A percentile compares a stretch with the other conserved stretches of the same genome.
phyloP scores from a whole-genome alignment of 1,140 invertebrate genomes.

The Mercenaria mercenaria region DNA sequence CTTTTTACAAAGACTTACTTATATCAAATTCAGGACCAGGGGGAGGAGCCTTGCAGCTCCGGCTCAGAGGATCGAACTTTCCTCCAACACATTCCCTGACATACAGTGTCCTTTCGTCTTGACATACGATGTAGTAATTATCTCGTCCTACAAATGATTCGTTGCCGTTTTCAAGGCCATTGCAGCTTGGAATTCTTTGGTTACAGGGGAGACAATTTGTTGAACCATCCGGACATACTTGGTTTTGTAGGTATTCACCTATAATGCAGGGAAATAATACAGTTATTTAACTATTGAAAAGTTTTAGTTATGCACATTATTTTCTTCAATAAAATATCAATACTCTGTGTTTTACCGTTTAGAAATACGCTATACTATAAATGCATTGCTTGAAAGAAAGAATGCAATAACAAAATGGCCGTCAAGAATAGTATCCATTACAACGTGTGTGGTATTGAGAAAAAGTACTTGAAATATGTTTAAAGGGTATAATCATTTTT shows the following conservation, averaged over 20 bases:
- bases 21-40: constrained; percentile 34
- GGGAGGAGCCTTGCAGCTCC: constrained; percentile 37
- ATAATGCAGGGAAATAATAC: not conserved
- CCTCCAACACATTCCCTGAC: constrained; percentile 56
- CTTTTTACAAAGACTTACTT: constrained; percentile 29
- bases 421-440: too few species aligned
- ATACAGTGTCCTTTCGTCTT: constrained; percentile 46
- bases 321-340: too few species aligned
- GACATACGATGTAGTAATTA: constrained; percentile 62
- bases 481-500: too few species aligned
- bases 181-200: constrained; percentile 56
- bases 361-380: too few species aligned
- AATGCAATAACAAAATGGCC: too few species aligned
- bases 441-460: too few species aligned
- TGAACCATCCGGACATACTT: constrained; percentile 30
- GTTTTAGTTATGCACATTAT: too few species aligned
- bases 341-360: too few species aligned
- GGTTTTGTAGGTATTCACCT: constrained; percentile 67
- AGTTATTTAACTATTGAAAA: too few species aligned
- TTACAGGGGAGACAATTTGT: constrained; percentile 44
- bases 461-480: too few species aligned
- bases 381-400: too few species aligned
- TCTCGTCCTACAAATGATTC: constrained; percentile 61
- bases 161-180: constrained; percentile 47
- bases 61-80: constrained; percentile 57